Conservation (phyloP, 2,797 vertebrate species). For the Hydrocynus forskahlii region DNA sequence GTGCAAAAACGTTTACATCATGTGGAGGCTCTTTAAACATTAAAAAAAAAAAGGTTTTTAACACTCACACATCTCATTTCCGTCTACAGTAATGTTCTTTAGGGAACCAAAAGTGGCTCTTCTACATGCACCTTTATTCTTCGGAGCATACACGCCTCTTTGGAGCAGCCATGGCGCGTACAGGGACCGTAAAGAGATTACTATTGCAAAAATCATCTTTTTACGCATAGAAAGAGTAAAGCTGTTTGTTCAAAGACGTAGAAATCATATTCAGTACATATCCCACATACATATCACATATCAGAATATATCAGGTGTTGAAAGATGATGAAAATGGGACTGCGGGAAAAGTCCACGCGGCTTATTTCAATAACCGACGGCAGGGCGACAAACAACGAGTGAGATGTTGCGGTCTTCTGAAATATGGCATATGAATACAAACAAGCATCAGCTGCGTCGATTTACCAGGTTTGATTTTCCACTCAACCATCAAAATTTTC, state of each 20-base stretch:
- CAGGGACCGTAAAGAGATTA: too few relatives aligned
- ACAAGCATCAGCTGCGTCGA: not conserved
- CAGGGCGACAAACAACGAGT: not conserved
- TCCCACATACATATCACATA: not conserved
- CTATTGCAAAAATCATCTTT: too few relatives aligned
- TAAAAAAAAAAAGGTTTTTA: not conserved
- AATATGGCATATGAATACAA: not conserved
- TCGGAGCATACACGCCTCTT: too few relatives aligned
- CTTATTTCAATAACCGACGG: not conserved
- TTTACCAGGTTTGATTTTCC: not conserved
- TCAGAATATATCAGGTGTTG: not conserved
- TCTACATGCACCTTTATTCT: not conserved
- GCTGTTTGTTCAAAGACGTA: not conserved
- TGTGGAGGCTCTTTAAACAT: not conserved
- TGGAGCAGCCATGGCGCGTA: too few relatives aligned
- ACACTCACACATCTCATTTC: not conserved
- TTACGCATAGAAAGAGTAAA: too few relatives aligned
- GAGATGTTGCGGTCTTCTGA: not conserved
- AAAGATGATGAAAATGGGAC: not conserved
- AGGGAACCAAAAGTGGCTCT: not conserved
- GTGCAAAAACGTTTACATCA: not conserved
- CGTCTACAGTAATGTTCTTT: not conserved
- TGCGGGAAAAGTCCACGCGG: not conserved
- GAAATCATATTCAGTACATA: not conserved
- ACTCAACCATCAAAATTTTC: not conserved